Evolutionary conservation across 2,113 vertebrate genomes (phyloP), one percentile per base, ranked within the genome.

Genomic region (Platycercus adscitus): DNA sequence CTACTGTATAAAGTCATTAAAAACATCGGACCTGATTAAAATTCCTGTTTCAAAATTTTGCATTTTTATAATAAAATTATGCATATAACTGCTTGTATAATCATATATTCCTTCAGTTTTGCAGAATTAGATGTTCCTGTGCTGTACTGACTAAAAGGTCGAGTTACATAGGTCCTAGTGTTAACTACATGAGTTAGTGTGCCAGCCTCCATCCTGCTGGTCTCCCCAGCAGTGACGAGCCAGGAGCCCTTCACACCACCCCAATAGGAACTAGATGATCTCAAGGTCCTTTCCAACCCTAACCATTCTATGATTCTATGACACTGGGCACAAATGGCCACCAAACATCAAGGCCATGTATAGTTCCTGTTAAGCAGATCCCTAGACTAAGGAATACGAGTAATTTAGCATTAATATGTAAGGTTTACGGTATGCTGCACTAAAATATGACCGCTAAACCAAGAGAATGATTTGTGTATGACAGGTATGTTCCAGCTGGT

Each of bases 391-490:
- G 41, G 76, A 70, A 77, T 80, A 90, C 3, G 50, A 97, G 87
- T 93, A 94, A 95, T 63, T 87, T 76, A 50, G 37, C 88, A 68
- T 77, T 95, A 97, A 95, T 83, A 96, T 31, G 94, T n/a, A 86
- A 86, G 90, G 63, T 77, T 94, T 93, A 86, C 7, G 75, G 95
- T 89, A 97, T 35, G 93, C 60, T 94, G 93, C 84, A 24, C 81
- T 98, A 97, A 95, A 89, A 95, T 91, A 91, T 1, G 82, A 77
- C 50, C 33, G 46, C 96, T 97, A 96, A 95, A 96, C 76, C 81
- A 87, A 95, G 77, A 95, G 91, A 94, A 94, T 25, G 82, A 23
- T 58, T 91, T 1, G 4, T 58, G 66, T 61, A 6, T 49, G 86
- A 94, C 71, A 91, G 95, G 55, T 88, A 93, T 5, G 37, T 63